A percentile compares a stretch with the other conserved stretches of the same genome.
phyloP scores from a whole-genome alignment of 2,888 invertebrate genomes.

The Drosophila barbarae region DNA sequence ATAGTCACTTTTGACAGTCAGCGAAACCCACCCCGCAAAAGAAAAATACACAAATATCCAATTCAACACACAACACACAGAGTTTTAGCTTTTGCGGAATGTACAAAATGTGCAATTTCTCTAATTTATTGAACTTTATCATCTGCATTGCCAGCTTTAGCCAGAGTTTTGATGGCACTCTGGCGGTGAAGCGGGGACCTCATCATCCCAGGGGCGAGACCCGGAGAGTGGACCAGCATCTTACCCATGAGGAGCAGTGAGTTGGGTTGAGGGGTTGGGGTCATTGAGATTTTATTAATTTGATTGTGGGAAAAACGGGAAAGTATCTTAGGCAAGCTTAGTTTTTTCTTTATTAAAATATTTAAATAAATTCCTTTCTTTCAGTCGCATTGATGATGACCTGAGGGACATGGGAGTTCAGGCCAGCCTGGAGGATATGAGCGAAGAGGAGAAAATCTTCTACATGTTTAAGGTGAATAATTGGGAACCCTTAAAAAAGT shows the following conservation, averaged over 20 bases:
- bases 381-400: constrained; percentile 90
- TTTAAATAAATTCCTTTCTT: not conserved
- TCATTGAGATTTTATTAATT: not conserved
- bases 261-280: constrained; percentile 48
- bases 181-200: constrained; percentile 82
- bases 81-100: constrained; percentile 38
- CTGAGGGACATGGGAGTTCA: constrained; percentile 83
- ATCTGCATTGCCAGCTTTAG: constrained; percentile 74
- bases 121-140: constrained; percentile 73
- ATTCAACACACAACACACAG: constrained; percentile 38
- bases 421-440: constrained; percentile 85
- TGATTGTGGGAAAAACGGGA: not conserved
- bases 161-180: constrained; percentile 58
- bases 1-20: constrained; percentile 29
- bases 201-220: constrained; percentile 86
- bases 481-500: accelerated
- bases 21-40: constrained; percentile 16
- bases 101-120: constrained; percentile 70
- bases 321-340: too few relatives aligned
- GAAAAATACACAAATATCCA: constrained; percentile 17
- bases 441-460: constrained; percentile 85
- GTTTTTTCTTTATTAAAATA: not conserved
- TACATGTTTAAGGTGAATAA: constrained; percentile 78
- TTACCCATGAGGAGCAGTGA: constrained; percentile 89
- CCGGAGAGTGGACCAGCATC: constrained; percentile 83